Conservation (phyloP, 37 sponge, comb jelly and placozoan genomes). For the Aplysina aerophoba region DNA sequence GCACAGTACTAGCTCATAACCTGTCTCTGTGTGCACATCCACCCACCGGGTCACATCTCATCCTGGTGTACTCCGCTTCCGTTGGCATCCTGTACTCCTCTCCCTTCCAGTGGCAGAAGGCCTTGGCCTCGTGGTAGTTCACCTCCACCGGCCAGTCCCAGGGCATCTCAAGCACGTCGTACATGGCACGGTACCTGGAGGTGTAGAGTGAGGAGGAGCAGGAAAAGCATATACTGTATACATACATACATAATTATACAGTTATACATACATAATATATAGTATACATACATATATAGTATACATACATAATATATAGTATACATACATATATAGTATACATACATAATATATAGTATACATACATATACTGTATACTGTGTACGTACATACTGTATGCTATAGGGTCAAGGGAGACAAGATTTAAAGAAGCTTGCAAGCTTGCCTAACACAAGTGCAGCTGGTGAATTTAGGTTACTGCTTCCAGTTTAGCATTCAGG, state of each 20-base stretch:
- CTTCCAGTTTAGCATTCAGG: no score
- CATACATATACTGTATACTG: no score
- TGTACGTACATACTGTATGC: no score
- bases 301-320: no score
- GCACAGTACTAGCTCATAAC: no score
- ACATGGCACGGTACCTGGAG: conserved; percentile 86
- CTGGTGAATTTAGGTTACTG: no score
- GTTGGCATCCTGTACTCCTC: conserved; percentile 80
- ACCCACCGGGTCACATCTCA: conserved; percentile 72
- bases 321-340: neutral
- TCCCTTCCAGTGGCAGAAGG: conserved; percentile 91
- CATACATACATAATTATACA: neutral
- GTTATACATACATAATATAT: neutral
- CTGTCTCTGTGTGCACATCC: no score
- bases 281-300: no score
- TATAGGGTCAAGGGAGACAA: no score
- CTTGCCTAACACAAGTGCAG: no score
- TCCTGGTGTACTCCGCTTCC: conserved; percentile 87
- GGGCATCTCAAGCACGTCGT: conserved; percentile 85
- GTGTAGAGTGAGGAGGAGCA: neutral
- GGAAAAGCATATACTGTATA: neutral
- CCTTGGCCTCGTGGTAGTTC: conserved; percentile 94
- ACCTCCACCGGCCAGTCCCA: conserved; percentile 93
- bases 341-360: neutral
- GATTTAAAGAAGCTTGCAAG: no score